Conservation (phyloP, 2,888 invertebrate genomes). For the Erebia epiphron region DNA sequence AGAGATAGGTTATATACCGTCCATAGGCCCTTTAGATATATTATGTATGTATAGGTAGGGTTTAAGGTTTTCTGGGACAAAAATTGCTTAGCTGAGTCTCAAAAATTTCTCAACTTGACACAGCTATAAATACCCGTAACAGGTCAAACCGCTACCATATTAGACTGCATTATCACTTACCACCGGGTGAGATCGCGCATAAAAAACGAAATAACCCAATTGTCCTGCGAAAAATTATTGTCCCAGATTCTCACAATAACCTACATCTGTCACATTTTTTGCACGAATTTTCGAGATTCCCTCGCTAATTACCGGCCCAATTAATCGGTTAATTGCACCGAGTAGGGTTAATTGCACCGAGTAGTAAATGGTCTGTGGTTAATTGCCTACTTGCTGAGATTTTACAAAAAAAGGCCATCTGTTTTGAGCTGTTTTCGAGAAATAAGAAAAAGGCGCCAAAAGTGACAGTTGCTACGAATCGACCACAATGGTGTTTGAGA, state of each 20-base stretch:
- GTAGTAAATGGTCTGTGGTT: too few species aligned
- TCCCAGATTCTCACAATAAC: constrained; percentile 36
- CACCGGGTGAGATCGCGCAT: too few species aligned
- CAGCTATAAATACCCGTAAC: too few species aligned
- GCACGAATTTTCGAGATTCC: constrained; percentile 58
- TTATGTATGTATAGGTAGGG: too few species aligned
- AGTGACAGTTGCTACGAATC: constrained; percentile 70
- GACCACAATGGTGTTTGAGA: constrained; percentile 57
- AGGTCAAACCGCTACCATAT: too few species aligned
- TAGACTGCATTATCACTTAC: too few species aligned
- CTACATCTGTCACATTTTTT: constrained; percentile 64
- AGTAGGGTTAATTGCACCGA: too few species aligned
- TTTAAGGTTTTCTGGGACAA: too few species aligned
- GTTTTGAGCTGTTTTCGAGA: constrained; percentile 32
- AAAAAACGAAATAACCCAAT: not conserved
- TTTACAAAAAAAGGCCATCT: constrained; percentile 30
- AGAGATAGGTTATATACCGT: too few species aligned
- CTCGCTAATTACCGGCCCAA: constrained; percentile 54
- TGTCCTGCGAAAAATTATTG: constrained; percentile 18
- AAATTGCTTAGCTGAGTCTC: too few species aligned
- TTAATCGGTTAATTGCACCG: constrained; percentile 44
- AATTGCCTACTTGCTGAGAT: constrained; percentile 23
- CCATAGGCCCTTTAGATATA: too few species aligned
- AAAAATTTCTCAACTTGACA: too few species aligned
- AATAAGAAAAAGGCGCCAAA: constrained; percentile 59